These are phyloP conservation scores for Spodoptera litura DNA, from an alignment of 1,140 invertebrate species.

Conservation along the genomic window DNA sequence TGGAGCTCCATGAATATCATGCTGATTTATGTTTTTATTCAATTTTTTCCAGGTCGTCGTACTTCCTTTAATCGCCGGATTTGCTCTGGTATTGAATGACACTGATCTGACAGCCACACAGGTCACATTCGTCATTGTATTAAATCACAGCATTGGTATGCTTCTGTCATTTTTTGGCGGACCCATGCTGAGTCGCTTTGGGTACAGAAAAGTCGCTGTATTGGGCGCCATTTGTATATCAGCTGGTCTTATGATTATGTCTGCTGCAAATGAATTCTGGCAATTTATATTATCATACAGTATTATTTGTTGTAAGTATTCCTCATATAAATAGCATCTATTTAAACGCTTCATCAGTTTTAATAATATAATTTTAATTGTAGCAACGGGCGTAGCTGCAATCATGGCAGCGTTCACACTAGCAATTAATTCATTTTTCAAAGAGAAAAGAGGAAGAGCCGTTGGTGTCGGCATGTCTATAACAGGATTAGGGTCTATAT, in stretches of 20 bases:
- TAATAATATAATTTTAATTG: background rate
- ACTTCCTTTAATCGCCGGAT: slow-evolving; percentile 87
- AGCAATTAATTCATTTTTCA: slow-evolving; percentile 87
- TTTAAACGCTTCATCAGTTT: background rate
- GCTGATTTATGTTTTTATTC: slow-evolving; percentile 7
- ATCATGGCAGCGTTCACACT: slow-evolving; percentile 83
- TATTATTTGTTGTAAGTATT: slow-evolving; percentile 88
- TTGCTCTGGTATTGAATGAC: slow-evolving; percentile 86
- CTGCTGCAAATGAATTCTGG: slow-evolving; percentile 83
- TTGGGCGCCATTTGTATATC: slow-evolving; percentile 82
- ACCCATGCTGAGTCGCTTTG: slow-evolving; percentile 85
- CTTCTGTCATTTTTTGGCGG: slow-evolving; percentile 88
- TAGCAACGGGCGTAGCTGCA: slow-evolving; percentile 82
- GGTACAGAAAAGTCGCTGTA: slow-evolving; percentile 87
- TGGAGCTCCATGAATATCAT: background rate
- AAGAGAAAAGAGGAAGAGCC: slow-evolving; percentile 83
- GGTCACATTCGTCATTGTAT: slow-evolving; percentile 87
- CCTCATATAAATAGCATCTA: slow-evolving; percentile 7
- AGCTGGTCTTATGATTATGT: slow-evolving; percentile 84
- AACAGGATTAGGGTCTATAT: slow-evolving; percentile 85
- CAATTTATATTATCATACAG: slow-evolving; percentile 88
- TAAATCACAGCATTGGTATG: slow-evolving; percentile 88
- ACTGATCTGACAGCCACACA: slow-evolving; percentile 85
- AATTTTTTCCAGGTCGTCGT: slow-evolving; percentile 84
- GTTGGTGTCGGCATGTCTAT: slow-evolving; percentile 86